These are phyloP conservation scores for Volucella bombylans DNA, from an alignment of 2,888 invertebrate genomes.

Conservation along the genomic window DNA sequence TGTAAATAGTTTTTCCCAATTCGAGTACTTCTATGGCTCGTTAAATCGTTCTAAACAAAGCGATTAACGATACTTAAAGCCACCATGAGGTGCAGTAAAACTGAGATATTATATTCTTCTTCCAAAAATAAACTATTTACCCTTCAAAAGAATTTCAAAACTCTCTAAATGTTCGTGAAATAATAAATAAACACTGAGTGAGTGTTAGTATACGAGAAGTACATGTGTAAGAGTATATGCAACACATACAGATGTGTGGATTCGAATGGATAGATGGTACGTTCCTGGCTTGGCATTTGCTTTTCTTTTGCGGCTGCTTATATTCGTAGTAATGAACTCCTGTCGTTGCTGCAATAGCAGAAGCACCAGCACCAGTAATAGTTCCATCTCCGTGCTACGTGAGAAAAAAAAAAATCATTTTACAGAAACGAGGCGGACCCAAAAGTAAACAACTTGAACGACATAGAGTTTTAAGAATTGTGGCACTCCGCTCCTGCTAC, in stretches of 20 bases:
- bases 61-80: slow-evolving; percentile 57
- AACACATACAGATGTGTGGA: not conserved
- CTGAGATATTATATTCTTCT: slow-evolving; percentile 34
- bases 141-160: slow-evolving; percentile 52
- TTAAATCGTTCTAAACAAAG: slow-evolving; percentile 37
- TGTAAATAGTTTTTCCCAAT: not conserved
- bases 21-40: slow-evolving; percentile 25
- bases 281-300: not conserved
- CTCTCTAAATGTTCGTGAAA: slow-evolving; percentile 50
- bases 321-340: slow-evolving; percentile 39
- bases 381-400: slow-evolving; percentile 15
- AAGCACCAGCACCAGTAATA: not conserved
- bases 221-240: no score
- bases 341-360: slow-evolving; percentile 29
- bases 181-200: slow-evolving; percentile 57
- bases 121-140: slow-evolving; percentile 71
- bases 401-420: slow-evolving; percentile 39
- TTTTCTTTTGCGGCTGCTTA: slow-evolving; percentile 15
- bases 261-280: slow-evolving; percentile 2
- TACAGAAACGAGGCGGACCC: slow-evolving; percentile 57
- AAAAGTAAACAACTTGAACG: slow-evolving; percentile 65
- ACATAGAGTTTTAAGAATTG: slow-evolving; percentile 23
- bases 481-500: slow-evolving; percentile 24
- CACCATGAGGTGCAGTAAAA: slow-evolving; percentile 28
- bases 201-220: not conserved